A percentile compares a stretch with the other conserved stretches of the same genome.
Conservation (phyloP, 1,140 invertebrate genomes). For the Hycleus phaleratus region DNA sequence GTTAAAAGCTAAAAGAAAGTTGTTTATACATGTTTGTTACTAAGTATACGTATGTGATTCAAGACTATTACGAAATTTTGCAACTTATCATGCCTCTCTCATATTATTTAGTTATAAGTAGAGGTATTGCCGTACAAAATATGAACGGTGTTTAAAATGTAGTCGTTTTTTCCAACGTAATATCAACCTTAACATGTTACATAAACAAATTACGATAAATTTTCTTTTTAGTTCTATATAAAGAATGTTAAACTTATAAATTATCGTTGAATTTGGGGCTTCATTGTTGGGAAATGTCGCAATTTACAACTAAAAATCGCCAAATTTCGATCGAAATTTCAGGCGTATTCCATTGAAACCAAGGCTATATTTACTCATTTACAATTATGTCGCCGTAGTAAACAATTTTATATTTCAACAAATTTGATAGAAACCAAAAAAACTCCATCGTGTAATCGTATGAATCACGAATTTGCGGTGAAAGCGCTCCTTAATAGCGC, state of each 20-base stretch:
- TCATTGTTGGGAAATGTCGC: no score
- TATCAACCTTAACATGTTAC: constrained; percentile 14
- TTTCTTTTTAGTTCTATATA: constrained; percentile 10
- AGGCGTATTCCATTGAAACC: no score
- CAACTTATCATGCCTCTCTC: constrained; percentile 16
- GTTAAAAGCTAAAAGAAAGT: constrained; percentile 13
- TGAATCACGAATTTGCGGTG: not conserved
- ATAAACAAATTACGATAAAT: constrained; percentile 14
- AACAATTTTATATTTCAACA: no score
- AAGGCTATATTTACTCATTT: no score
- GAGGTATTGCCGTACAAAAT: not conserved
- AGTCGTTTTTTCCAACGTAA: not conserved
- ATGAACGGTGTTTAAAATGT: constrained; percentile 10
- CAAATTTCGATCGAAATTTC: no score
- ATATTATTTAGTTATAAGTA: no score
- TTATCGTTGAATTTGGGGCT: no score
- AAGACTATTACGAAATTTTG: constrained; percentile 14
- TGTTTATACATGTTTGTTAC: not conserved
- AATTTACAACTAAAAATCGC: no score
- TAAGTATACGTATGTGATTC: not conserved
- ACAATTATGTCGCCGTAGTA: no score
- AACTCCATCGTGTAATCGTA: not conserved
- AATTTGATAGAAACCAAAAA: no score
- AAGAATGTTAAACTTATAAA: not conserved
- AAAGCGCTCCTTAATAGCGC: no score